Conservation (phyloP, 1,140 invertebrate genomes). For the Sesamia nonagrioides region DNA sequence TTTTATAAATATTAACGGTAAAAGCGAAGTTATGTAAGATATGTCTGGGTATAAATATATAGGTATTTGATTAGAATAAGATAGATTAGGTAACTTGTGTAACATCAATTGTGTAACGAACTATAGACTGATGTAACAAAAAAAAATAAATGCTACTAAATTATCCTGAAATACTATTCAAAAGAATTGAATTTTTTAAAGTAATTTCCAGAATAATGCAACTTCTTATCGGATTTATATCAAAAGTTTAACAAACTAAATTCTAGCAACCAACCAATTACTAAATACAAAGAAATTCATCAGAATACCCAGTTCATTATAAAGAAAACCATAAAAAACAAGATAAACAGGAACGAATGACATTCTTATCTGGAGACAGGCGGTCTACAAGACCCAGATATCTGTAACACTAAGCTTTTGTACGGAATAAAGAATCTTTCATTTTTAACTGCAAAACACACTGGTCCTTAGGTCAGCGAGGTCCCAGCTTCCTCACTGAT, state of each 20-base stretch:
- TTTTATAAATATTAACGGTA: too few relatives aligned
- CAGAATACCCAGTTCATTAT: constrained; percentile 44
- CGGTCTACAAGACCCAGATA: constrained; percentile 74
- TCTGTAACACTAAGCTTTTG: constrained; percentile 67
- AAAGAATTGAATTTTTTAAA: not conserved
- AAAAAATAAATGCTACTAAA: not conserved
- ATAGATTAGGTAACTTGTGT: too few relatives aligned
- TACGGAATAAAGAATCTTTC: constrained; percentile 66
- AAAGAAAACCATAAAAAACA: constrained; percentile 41
- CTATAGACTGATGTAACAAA: not conserved
- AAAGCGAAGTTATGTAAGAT: too few relatives aligned
- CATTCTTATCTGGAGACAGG: constrained; percentile 73
- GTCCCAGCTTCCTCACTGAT: constrained; percentile 76
- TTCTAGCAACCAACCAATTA: constrained; percentile 46
- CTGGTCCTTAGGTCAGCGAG: constrained; percentile 62
- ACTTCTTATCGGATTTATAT: constrained; percentile 5
- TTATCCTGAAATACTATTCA: too few relatives aligned
- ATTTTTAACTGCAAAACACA: constrained; percentile 71
- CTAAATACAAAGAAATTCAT: constrained; percentile 41
- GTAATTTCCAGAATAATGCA: not conserved
- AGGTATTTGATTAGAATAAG: not conserved
- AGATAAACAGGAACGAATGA: constrained; percentile 43
- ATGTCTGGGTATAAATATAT: too few relatives aligned
- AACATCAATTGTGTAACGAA: too few relatives aligned
- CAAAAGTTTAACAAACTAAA: not conserved